Evolutionary conservation across 2,113 vertebrate species (phyloP).

Genomic region (Isurus oxyrinchus): DNA sequence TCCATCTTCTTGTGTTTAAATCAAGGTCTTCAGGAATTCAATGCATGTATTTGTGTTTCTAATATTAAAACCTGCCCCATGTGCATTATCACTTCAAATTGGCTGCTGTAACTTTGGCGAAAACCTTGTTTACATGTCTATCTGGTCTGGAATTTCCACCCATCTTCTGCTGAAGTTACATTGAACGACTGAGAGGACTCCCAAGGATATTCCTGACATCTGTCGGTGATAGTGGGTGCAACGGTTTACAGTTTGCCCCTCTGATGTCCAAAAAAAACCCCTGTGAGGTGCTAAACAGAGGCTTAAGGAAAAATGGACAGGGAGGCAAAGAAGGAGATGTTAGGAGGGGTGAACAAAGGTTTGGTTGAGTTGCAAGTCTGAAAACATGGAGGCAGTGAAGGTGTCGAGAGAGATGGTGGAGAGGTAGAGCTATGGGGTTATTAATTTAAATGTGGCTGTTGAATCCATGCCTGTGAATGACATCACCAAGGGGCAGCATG

Average conservation of each 20-base stretch:
- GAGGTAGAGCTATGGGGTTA: not conserved
- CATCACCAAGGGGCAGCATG: not conserved
- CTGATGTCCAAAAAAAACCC: not conserved
- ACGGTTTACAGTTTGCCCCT: not conserved
- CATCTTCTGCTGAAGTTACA: not conserved
- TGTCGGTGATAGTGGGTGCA: not conserved
- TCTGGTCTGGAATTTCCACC: not conserved
- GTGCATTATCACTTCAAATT: not conserved
- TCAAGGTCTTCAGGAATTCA: slow-evolving; percentile 10
- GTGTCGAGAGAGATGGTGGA: not conserved
- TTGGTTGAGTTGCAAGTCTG: not conserved
- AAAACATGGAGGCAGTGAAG: not conserved
- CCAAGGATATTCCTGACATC: not conserved
- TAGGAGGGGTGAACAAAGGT: not conserved
- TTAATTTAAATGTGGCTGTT: not conserved
- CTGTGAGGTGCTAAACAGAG: no score
- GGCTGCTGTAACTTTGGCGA: not conserved
- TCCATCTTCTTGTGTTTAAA: slow-evolving; percentile 16
- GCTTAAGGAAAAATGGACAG: not conserved
- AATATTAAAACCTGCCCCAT: not conserved
- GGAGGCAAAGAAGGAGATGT: not conserved
- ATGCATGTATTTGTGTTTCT: not conserved
- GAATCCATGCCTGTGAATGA: not conserved
- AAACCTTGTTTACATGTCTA: not conserved
- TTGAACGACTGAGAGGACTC: not conserved